Percentiles rank a stretch among this genome's conserved stretches.
Evolutionary conservation across 2,113 vertebrate genomes (phyloP).

Genomic region (Mesocricetus auratus): DNA sequence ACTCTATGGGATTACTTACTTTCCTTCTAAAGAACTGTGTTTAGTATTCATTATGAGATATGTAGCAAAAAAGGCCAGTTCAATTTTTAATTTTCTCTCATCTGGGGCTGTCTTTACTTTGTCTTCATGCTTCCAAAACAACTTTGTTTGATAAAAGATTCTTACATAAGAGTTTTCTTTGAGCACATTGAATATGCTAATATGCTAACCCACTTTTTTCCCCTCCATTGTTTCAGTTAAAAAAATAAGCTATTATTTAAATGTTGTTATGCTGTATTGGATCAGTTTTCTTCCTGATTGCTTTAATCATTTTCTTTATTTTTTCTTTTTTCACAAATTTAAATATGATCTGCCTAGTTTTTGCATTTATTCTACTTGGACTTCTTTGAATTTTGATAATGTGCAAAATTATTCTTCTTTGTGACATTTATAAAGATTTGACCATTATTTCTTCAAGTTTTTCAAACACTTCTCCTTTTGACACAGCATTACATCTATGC

Average conservation of each 20-base stretch:
- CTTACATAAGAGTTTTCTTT: not conserved
- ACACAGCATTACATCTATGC: not conserved
- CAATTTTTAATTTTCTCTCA: not conserved
- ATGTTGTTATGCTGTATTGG: not conserved
- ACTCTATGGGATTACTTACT: not conserved
- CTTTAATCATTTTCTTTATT: not conserved
- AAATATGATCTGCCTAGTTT: not conserved
- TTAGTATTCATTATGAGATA: not conserved
- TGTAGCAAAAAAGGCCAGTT: not conserved
- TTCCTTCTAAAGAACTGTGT: not conserved
- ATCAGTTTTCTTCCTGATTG: not conserved
- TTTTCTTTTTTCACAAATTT: not conserved
- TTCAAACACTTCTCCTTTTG: not conserved
- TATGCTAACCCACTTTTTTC: not conserved
- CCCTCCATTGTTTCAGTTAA: not conserved
- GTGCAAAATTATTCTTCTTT: not conserved
- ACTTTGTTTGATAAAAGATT: not conserved
- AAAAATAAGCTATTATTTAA: not conserved
- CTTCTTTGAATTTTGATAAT: not conserved
- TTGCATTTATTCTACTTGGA: not conserved
- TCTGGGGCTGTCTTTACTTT: not conserved
- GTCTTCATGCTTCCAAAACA: not conserved
- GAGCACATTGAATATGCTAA: not conserved
- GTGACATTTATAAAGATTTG: not conserved
- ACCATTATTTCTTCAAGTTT: not conserved